Conservation (phyloP, 2,888 invertebrate genomes). For the Pegoplata infirma region DNA sequence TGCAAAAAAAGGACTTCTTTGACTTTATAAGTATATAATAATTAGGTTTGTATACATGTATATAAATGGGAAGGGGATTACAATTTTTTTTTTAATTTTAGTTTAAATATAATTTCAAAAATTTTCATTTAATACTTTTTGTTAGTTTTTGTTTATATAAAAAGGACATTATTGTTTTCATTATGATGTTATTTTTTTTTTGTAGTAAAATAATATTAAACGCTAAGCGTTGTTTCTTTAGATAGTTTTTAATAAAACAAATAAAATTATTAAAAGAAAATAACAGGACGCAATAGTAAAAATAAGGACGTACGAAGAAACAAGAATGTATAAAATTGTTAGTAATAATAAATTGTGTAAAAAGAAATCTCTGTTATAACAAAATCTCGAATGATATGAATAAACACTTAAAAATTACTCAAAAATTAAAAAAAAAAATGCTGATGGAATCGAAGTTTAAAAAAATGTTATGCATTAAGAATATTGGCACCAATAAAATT, state of each 20-base stretch:
- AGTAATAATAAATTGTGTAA: neutral
- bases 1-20: constrained; percentile 21
- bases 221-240: constrained; percentile 23
- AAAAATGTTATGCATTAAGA: neutral
- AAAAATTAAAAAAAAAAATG: neutral
- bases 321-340: neutral
- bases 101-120: neutral
- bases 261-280: constrained; percentile 16
- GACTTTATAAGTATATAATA: constrained; percentile 20
- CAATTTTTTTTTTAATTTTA: neutral
- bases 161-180: constrained; percentile 19
- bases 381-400: neutral
- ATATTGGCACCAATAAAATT: neutral
- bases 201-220: constrained; percentile 8
- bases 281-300: constrained; percentile 41
- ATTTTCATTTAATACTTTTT: neutral
- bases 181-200: neutral
- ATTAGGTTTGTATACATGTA: constrained; percentile 2
- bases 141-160: neutral
- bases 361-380: neutral
- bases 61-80: constrained; percentile 10
- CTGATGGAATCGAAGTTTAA: neutral
- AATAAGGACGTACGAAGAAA: constrained; percentile 28
- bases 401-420: neutral
- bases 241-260: constrained; percentile 11